Evolutionary conservation across 2,113 vertebrate genomes (phyloP).

Genomic region (Terrapene triunguis): DNA sequence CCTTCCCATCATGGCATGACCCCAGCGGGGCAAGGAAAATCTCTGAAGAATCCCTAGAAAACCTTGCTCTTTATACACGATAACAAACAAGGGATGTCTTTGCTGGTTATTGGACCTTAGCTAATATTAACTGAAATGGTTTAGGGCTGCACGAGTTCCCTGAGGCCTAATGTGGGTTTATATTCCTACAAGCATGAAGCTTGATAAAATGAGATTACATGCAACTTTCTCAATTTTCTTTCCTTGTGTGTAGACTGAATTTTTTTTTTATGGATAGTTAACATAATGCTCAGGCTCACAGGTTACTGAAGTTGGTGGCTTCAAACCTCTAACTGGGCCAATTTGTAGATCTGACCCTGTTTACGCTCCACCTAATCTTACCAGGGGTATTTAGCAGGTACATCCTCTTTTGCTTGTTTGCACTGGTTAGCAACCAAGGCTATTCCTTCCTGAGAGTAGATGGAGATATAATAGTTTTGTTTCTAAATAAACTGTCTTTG

Average conservation of each 20-base stretch:
- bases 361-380: neutral
- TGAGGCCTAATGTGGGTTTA: no score
- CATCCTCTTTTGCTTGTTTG: neutral
- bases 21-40: neutral
- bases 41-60: neutral
- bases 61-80: neutral
- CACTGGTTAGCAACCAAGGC: neutral
- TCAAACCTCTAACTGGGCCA: constrained; percentile 29
- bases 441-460: neutral
- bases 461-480: neutral
- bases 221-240: constrained; percentile 11
- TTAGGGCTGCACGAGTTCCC: neutral
- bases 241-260: neutral
- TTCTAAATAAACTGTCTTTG: neutral
- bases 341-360: neutral
- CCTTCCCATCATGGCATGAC: neutral
- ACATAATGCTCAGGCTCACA: neutral
- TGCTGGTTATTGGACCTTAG: neutral
- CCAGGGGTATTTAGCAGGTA: constrained; percentile 2
- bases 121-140: neutral
- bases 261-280: neutral
- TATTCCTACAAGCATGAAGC: neutral
- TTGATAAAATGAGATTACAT: constrained; percentile 19
- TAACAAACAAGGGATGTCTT: neutral
- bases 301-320: constrained; percentile 13